Conservation (phyloP, 1,140 invertebrate species). For the Drosophila arawakana region DNA sequence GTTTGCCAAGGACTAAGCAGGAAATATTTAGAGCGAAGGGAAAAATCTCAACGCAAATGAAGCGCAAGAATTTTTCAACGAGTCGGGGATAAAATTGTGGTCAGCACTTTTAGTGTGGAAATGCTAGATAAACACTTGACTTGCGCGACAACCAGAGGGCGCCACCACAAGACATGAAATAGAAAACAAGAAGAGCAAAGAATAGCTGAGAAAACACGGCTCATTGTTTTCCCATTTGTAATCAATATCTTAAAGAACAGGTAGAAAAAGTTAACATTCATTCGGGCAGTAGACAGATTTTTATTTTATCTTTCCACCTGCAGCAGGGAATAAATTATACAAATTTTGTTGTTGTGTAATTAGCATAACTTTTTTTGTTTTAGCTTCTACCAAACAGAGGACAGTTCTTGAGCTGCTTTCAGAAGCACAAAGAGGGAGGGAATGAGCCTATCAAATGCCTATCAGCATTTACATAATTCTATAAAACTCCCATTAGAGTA, state of each 20-base stretch:
- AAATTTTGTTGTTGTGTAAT: conserved; percentile 51
- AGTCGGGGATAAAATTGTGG: background rate
- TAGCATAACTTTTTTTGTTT: conserved; percentile 60
- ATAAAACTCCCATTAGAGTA: conserved; percentile 74
- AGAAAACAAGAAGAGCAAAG: background rate
- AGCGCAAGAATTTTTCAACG: conserved; percentile 58
- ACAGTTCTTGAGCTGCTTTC: conserved; percentile 26
- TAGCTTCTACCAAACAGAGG: background rate
- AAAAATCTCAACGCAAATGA: conserved; percentile 63
- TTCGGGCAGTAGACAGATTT: conserved; percentile 10
- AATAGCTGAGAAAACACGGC: background rate
- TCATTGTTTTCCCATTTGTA: conserved; percentile 76
- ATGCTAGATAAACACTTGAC: conserved; percentile 50
- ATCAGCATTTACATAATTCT: conserved; percentile 79
- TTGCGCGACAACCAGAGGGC: conserved; percentile 20
- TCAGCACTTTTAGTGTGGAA: conserved; percentile 31
- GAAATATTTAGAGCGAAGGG: conserved; percentile 62
- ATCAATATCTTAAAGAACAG: conserved; percentile 50
- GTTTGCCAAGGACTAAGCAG: conserved; percentile 65
- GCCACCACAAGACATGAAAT: conserved; percentile 8
- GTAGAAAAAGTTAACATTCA: conserved; percentile 15
- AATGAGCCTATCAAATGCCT: conserved; percentile 65
- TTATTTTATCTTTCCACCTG: conserved; percentile 11
- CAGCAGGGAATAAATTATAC: conserved; percentile 44
- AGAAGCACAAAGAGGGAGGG: background rate